Evolutionary conservation across 1,140 invertebrate species (phyloP), one percentile per base, ranked within the genome.

Genomic region (Thrips palmi): DNA sequence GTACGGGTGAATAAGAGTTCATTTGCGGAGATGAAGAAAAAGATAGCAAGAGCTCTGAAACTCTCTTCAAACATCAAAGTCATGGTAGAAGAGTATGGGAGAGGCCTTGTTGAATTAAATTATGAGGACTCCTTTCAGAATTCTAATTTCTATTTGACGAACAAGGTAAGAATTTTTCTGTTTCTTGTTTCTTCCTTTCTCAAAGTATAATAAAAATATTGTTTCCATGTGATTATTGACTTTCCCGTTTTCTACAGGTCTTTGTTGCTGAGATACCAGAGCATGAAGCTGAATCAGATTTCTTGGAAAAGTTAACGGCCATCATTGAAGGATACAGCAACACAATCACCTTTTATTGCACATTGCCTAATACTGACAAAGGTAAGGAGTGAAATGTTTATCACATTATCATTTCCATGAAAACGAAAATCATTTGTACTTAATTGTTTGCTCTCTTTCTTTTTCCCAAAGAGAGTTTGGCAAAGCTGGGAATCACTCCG

Each of bases 11-110:
- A 65, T 47, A 54, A 63, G 8, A 30, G 18, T 17, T 38, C 6
- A 4, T 65, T 73, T 14, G 53, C 51, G 35, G 70, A 71, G 18
- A 66, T 79, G 27, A 76, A 75, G 48, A 52, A 64, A 41, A 58
- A 62, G 29, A 52, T 76, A 33, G 59, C 56, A 15, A 52, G 62
- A 49, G 49, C 58, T 6, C 47, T 73, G 27, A 52, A 54, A 39
- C 45, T 65, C 29, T 52, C 64, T 43, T 48, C 51, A n/a, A 52
- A 56, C 12, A 52, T 57, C 18, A 61, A 72, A 50, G 51, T 64
- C 37, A 47, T 70, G 40, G 62, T 68, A 4, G 46, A 67, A 18
- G 62, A 62, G 47, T 59, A 57, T n/a, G n/a, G n/a, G n/a, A n/a
- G n/a, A n/a, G n/a, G n/a, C n/a, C n/a, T n/a, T n/a, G n/a, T n/a